phyloP scores from a whole-genome alignment of 2,797 vertebrate genomes.

The Propithecus perrieri region DNA sequence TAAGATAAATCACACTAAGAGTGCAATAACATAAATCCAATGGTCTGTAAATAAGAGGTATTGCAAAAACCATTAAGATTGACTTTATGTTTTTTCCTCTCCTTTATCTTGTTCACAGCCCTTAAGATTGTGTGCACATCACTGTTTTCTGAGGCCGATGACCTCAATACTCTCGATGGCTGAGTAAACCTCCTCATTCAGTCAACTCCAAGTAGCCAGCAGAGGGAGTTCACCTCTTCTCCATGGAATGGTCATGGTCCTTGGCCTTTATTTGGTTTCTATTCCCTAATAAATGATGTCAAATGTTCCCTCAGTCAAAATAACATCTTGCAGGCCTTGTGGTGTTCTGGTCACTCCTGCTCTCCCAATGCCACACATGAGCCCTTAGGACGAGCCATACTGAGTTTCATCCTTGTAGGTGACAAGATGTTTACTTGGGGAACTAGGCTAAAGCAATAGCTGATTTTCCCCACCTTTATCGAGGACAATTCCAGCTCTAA shows the following conservation, averaged over 20 bases:
- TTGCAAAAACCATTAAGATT: conserved; percentile 47
- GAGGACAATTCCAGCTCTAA: conserved; percentile 50
- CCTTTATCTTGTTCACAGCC: conserved; percentile 34
- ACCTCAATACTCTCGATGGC: conserved; percentile 21
- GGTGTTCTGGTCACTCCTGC: not conserved
- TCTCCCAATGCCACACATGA: not conserved
- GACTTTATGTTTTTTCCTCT: not conserved
- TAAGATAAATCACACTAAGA: conserved; percentile 59
- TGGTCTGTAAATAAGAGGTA: conserved; percentile 70
- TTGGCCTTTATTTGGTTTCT: conserved; percentile 57
- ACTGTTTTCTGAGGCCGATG: conserved; percentile 37
- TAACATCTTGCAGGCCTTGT: not conserved
- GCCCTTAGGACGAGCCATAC: not conserved
- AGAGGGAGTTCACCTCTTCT: conserved; percentile 51
- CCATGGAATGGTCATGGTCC: conserved; percentile 16
- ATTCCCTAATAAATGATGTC: conserved; percentile 31
- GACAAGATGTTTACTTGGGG: not conserved
- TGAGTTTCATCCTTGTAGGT: not conserved
- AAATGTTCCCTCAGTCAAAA: conserved; percentile 38
- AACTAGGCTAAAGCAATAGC: conserved; percentile 12
- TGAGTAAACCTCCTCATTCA: conserved; percentile 18
- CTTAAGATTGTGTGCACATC: not conserved
- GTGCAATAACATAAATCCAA: conserved; percentile 70
- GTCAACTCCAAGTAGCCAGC: conserved; percentile 52
- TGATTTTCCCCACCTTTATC: not conserved